phyloP scores from a whole-genome alignment of 2,797 vertebrate species.

The Diplodus puntazzo region DNA sequence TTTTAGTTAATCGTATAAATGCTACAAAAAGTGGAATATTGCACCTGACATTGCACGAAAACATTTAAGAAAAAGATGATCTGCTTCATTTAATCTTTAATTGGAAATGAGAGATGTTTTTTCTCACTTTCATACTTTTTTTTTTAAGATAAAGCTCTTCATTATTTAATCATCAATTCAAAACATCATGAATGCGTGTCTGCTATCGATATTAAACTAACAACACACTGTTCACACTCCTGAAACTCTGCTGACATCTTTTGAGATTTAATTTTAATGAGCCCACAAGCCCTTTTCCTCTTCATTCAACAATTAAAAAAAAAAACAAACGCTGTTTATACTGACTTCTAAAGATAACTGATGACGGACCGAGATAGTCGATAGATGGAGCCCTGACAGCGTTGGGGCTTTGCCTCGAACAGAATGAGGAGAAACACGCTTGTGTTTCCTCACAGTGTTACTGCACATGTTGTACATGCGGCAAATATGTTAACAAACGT shows the following conservation, averaged over 20 bases:
- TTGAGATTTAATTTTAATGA: neutral
- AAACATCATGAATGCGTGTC: neutral
- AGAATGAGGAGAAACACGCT: neutral
- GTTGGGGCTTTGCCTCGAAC: neutral
- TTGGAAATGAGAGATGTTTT: neutral
- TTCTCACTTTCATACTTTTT: neutral
- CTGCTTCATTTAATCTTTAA: neutral
- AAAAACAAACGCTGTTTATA: too few relatives aligned
- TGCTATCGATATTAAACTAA: neutral
- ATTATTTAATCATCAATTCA: too few relatives aligned
- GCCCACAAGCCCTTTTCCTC: neutral
- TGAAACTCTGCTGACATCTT: neutral
- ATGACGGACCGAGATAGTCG: neutral
- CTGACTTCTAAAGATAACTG: neutral
- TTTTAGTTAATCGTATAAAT: too few relatives aligned
- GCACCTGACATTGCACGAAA: too few relatives aligned
- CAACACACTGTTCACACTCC: neutral
- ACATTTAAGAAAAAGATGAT: too few relatives aligned
- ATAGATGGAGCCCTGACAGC: slow-evolving; percentile 22
- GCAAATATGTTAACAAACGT: neutral
- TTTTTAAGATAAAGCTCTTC: neutral
- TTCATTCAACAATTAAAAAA: neutral
- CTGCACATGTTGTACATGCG: neutral
- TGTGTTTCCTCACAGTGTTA: neutral
- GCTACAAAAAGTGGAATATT: too few relatives aligned